Percentiles rank a stretch among this genome's conserved stretches.
Evolutionary conservation across 1,140 invertebrate species (phyloP).

Genomic region (Glossosoma conforme): DNA sequence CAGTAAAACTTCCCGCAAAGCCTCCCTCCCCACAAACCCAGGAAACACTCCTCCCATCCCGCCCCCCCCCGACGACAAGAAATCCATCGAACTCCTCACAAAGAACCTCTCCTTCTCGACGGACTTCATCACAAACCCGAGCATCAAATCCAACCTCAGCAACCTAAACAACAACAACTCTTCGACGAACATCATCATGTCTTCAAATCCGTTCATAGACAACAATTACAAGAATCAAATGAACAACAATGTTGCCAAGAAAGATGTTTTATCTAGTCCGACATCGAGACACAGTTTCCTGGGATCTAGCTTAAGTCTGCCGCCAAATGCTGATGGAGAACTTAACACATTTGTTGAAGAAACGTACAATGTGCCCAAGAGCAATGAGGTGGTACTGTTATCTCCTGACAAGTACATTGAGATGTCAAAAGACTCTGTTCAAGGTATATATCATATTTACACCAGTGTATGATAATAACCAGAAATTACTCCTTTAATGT

Average conservation of each 20-base stretch:
- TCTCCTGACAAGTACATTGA: constrained; percentile 47
- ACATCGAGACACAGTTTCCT: constrained; percentile 16
- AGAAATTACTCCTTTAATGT: no score
- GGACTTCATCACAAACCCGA: constrained; percentile 42
- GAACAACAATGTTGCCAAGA: constrained; percentile 19
- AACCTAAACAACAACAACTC: constrained; percentile 21
- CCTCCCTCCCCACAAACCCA: constrained; percentile 36
- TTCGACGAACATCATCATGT: not conserved
- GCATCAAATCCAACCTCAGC: constrained; percentile 29
- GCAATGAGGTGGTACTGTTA: constrained; percentile 43
- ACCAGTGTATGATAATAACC: no score
- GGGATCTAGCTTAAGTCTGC: constrained; percentile 25
- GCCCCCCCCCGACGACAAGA: constrained; percentile 34
- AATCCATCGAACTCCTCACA: constrained; percentile 45
- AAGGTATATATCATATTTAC: no score
- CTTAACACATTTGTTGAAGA: constrained; percentile 35
- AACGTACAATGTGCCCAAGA: constrained; percentile 53
- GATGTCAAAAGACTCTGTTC: no score
- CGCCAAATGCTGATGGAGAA: constrained; percentile 22
- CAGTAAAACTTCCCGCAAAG: constrained; percentile 41
- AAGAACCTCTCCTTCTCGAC: constrained; percentile 46
- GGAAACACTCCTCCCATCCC: constrained; percentile 26
- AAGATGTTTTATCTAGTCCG: constrained; percentile 25
- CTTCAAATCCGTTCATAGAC: constrained; percentile 7
- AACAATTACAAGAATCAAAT: constrained; percentile 13